phyloP scores from a whole-genome alignment of 2,888 invertebrate species.

The Harpalus rubripes region DNA sequence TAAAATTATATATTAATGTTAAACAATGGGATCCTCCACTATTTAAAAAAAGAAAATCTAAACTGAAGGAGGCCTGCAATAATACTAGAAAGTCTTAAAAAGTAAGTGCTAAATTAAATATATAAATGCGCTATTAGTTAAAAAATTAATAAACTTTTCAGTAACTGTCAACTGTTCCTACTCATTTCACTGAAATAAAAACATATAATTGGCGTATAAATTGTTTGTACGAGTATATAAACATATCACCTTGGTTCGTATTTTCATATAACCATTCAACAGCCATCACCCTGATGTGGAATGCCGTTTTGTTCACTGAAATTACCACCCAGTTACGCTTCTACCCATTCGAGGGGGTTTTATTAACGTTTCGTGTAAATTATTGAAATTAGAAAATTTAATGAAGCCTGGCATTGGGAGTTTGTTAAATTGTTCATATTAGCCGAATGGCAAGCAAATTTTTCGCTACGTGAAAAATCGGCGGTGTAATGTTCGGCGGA shows the following conservation, averaged over 20 bases:
- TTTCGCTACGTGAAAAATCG: constrained; percentile 49
- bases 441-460: constrained; percentile 20
- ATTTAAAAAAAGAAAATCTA: too few species aligned
- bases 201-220: not conserved
- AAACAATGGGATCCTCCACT: too few species aligned
- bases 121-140: too few species aligned
- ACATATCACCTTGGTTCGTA: constrained; percentile 38
- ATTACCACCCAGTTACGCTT: constrained; percentile 31
- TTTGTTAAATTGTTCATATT: constrained; percentile 53
- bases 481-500: constrained; percentile 30
- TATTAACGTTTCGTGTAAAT: constrained; percentile 49
- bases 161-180: not conserved
- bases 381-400: constrained; percentile 57
- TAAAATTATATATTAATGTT: too few species aligned
- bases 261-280: not conserved
- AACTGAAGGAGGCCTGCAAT: too few species aligned
- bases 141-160: too few species aligned
- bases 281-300: constrained; percentile 39
- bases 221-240: not conserved
- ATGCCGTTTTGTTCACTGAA: constrained; percentile 31
- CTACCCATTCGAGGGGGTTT: not conserved
- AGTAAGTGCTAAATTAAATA: too few species aligned
- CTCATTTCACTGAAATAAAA: constrained; percentile 5
- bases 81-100: too few species aligned
- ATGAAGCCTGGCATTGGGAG: constrained; percentile 32